phyloP scores from a whole-genome alignment of 2,113 vertebrate genomes.

The Dasyornis broadbenti region DNA sequence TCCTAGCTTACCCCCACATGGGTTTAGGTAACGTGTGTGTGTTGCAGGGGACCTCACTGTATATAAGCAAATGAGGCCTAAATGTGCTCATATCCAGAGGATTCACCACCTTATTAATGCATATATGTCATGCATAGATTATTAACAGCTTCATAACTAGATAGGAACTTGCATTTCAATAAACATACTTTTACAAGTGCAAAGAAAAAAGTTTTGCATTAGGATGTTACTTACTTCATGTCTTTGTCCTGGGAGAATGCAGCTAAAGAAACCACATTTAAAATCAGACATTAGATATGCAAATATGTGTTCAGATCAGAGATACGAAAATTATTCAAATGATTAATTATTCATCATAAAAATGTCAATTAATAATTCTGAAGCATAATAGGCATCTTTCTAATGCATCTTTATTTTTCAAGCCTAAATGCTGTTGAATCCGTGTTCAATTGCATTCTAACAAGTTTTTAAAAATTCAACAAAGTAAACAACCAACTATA shows the following conservation, averaged over 20 bases:
- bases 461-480: slow-evolving; percentile 75
- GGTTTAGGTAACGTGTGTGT: background rate
- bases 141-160: slow-evolving; percentile 57
- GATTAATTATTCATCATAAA: slow-evolving; percentile 97
- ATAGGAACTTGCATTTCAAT: slow-evolving; percentile 46
- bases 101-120: background rate
- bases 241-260: slow-evolving; percentile 85
- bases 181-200: slow-evolving; percentile 56
- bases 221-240: slow-evolving; percentile 75
- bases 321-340: slow-evolving; percentile 96
- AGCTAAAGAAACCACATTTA: slow-evolving; percentile 77
- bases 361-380: slow-evolving; percentile 96
- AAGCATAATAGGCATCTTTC: slow-evolving; percentile 84
- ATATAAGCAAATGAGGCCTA: background rate
- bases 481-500: slow-evolving; percentile 71
- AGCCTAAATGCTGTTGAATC: slow-evolving; percentile 75
- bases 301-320: slow-evolving; percentile 96
- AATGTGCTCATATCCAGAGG: background rate
- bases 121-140: slow-evolving; percentile 48
- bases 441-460: slow-evolving; percentile 73
- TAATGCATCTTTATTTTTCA: slow-evolving; percentile 79
- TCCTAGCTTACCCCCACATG: background rate
- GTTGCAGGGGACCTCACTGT: background rate
- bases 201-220: slow-evolving; percentile 66
- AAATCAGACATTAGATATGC: slow-evolving; percentile 92